Evolutionary conservation across 2,113 vertebrate genomes (phyloP).

Genomic region (Trichechus manatus): DNA sequence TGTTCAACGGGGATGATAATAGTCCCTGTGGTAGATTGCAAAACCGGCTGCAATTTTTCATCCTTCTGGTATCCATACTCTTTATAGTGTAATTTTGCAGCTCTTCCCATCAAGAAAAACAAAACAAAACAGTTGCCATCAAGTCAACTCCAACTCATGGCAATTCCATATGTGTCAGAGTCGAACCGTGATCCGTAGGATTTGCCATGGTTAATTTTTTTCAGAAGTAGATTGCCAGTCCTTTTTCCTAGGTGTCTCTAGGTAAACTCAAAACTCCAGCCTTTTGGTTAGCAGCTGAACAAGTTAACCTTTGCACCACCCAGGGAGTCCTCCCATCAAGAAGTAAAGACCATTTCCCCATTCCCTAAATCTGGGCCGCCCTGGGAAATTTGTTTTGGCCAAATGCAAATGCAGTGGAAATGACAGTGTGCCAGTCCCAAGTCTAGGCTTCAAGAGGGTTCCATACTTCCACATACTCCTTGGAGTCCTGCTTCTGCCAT

Average conservation of each 20-base stretch:
- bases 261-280: background rate
- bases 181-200: too few species aligned
- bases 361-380: background rate
- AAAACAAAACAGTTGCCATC: too few species aligned
- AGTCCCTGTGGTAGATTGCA: background rate
- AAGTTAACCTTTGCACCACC: background rate
- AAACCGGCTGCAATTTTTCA: background rate
- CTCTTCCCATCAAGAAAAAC: background rate
- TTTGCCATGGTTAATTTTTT: too few species aligned
- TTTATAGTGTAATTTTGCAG: background rate
- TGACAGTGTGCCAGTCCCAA: background rate
- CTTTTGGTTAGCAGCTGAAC: background rate
- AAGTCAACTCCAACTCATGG: too few species aligned
- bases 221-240: background rate
- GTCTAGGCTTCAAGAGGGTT: background rate
- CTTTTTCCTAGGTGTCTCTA: background rate
- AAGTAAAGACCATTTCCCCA: background rate
- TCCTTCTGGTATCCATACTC: background rate
- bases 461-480: background rate
- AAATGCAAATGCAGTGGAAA: background rate
- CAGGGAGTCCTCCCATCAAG: background rate
- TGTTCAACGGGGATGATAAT: background rate
- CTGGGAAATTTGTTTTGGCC: background rate
- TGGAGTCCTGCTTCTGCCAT: background rate
- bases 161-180: too few species aligned